Base-by-base conservation (phyloP, 2,113 vertebrate genomes). In the Sisor rabdophorus region DNA sequence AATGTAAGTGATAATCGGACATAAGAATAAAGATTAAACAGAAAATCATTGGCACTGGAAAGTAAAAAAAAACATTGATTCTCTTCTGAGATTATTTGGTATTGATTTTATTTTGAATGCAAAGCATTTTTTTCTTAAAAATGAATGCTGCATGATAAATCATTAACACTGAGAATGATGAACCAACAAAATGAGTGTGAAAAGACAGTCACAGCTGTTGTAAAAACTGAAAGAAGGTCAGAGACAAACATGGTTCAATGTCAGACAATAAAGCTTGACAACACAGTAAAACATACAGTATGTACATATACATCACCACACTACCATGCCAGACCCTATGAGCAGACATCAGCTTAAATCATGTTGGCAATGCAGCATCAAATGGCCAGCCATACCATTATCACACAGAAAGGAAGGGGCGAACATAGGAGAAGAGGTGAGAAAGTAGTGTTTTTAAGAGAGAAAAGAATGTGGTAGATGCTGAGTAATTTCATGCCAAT, bases 341-440 rank as follows among this genome's bases (percentile, higher is more conserved):
- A 52, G 60, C 58, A 64, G 24, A 73, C 3, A 71, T 71, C 58
- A 63, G 24, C 47, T 55, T 71, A 71, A 76, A 52, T 76, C 59
- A 65, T 76, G 20, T 67, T 32, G 59, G n/a, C 74, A 71, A 11
- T 56, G 40, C 20, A 58, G 69, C 50, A 72, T 60, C 79, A 76
- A 71, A 80, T 40, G 22, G 30, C 40, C 52, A 58, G 16, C 36
- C 22, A 65, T 56, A 76, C 58, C 36, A 64, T 40, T 16, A 53
- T 71, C 26, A 65, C 67, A 28, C 12, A 56, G 67, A 56, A 60
- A 22, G 54, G 56, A 22, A 4, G 22, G 22, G 75, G 13, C 5
- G 15, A 54, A 40, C 24, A 19, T 15, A 47, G 26, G 10, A 6
- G 58, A 53, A 11, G 55, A n/a, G 61, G 24, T 54, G 50, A 75